Base-by-base conservation (phyloP, 1,140 invertebrate genomes). In the Caenorhabditis brenneri region DNA sequence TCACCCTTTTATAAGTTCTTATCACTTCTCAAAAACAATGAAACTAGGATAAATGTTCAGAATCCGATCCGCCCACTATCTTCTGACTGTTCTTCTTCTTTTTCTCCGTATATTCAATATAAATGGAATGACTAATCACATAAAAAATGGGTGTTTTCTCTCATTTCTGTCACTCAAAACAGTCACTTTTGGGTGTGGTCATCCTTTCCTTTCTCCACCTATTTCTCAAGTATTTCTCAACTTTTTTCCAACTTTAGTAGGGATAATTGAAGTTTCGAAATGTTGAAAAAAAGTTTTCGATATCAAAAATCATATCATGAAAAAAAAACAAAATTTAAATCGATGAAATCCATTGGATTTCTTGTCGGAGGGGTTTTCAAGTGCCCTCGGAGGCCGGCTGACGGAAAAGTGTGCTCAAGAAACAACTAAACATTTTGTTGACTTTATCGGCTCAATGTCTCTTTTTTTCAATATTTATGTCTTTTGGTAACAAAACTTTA, bases 341-440 rank as follows among this genome's bases (percentile, higher is more conserved):
- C 65, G 29, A 74, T 74, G 36, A 42, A 74, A 74, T 22, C 15
- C 31, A 29, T 15, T 19, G 9, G 16, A n/a, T 65, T 10, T 65
- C 16, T 27, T 10, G 33, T 74, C 65, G 36, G 36, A 42, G 9
- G n/a, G 9, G 65, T 74, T 74, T 74, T 74, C 65, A 74, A 74
- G 65, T 74, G 36, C 36, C 9, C 46, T 74, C 65, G 10, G 39
- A 42, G 29, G 33, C 65, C 15, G 58, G 7, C 58, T 9, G 31
- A 10, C 22, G 33, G 36, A 29, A 24, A 74, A 74, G 65, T 74
- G 33, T 74, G 65, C 36, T 46, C 22, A 74, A 74, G 65, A 74
- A 74, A 74, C 65, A 74, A 74, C 65, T 74, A 42, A 74, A 74
- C 65, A 74, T 74, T 74, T 46, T 74, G 65, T 74, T 74, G 65